Evolutionary conservation across 1,140 invertebrate species (phyloP), one percentile per base, ranked within the genome.

Genomic region (Bombus fervidus): DNA sequence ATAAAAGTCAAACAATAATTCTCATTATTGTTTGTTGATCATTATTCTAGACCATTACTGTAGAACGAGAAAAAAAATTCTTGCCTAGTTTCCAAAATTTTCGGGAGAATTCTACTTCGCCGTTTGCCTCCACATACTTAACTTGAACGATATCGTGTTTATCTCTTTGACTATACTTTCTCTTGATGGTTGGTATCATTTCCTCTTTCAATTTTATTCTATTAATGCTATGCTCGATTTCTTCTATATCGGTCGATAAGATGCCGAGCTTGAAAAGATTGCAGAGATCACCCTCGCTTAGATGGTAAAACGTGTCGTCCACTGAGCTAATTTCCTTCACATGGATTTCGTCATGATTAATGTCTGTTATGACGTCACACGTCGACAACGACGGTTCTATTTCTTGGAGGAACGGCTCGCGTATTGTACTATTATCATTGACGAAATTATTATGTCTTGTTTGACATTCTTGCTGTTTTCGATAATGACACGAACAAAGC

Each of bases 251-350:
- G 31, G 86, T 83, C 39, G 87, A 81, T 62, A 81, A 77, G 59
- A 91, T 91, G 66, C 89, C 78, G 3, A 87, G 71, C 75, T 92
- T 90, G 79, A 91, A 92, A 87, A 93, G 87, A 85, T 83, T 87
- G 78, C 76, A 72, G 15, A 91, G 86, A 86, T 91, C 89, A 43
- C 80, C 71, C 75, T 90, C 79, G 59, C 83, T 69, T 28, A 93
- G 64, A 69, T 90, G 66, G 82, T 83, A 86, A 53, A 62, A 78
- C 25, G 77, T 34, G 10, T 86, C 81, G 66, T 86, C 71, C 34
- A 62, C 68, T n/a, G 62, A 64, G 57, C n/a, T 3, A 64, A 41
- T 86, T 75, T 68, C 74, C 53, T 87, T 81, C 39, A 18, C 22
- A 53, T 89, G 37, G 57, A 74, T 89, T 75, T 86, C 64, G 18